These are phyloP conservation scores for Amiota mariae DNA, from an alignment of 2,888 invertebrate genomes.

Conservation along the genomic window DNA sequence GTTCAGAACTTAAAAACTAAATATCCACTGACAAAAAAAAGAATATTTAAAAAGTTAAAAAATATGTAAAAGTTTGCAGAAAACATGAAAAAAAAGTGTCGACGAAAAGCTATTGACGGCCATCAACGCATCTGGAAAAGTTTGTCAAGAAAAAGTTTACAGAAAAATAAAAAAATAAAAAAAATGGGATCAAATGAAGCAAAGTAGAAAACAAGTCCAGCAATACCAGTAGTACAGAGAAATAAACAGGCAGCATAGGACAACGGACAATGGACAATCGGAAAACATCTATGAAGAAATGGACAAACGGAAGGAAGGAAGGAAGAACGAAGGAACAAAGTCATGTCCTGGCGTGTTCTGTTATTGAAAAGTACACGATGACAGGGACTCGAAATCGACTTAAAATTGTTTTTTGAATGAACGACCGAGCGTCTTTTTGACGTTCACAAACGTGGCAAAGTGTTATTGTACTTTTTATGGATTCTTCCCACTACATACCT, in stretches of 20 bases:
- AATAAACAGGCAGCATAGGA: conserved; percentile 21
- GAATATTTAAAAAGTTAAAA: neutral
- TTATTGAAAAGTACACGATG: conserved; percentile 21
- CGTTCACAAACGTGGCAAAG: conserved; percentile 36
- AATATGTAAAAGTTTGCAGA: neutral
- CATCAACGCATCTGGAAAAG: conserved; percentile 21
- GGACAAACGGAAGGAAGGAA: neutral
- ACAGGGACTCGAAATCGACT: conserved; percentile 51
- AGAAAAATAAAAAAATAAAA: neutral
- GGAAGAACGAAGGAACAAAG: neutral
- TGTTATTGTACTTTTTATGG: neutral
- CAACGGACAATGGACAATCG: conserved; percentile 39
- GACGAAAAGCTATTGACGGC: conserved; percentile 32
- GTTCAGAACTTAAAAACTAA: conserved; percentile 17
- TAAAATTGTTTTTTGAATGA: conserved; percentile 60
- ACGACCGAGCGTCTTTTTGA: conserved; percentile 40
- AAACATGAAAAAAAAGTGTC: conserved; percentile 1
- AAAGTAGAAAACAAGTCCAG: conserved; percentile 8
- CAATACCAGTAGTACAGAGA: conserved; percentile 32
- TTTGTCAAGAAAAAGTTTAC: conserved; percentile 18
- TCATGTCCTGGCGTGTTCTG: conserved; percentile 23
- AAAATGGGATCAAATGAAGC: neutral
- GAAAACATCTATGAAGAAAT: neutral
- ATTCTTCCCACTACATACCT: no score
- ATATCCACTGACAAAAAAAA: conserved; percentile 9